phyloP scores from a whole-genome alignment of 2,888 invertebrate genomes.

The Pseudococcus viburni region DNA sequence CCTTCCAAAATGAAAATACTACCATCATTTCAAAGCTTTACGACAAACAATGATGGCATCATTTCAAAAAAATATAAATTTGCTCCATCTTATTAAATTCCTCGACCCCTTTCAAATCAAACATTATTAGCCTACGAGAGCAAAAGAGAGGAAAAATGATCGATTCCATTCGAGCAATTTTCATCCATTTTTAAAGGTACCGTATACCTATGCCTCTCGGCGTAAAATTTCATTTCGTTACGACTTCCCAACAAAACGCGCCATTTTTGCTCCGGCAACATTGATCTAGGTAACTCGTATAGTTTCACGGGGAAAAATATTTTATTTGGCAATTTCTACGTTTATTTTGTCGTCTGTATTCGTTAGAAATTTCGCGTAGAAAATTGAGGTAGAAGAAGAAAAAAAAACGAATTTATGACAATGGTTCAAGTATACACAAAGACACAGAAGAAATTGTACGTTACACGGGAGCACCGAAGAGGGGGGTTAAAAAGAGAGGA shows the following conservation, averaged over 20 bases:
- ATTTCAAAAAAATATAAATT: not conserved
- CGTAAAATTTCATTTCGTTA: slow-evolving; percentile 39
- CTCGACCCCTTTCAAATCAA: not conserved
- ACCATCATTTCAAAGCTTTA: not conserved
- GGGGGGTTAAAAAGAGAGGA: not conserved
- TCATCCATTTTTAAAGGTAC: slow-evolving; percentile 11
- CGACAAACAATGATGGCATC: not conserved
- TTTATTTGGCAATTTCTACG: slow-evolving; percentile 39
- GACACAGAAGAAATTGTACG: not conserved
- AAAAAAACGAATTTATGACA: slow-evolving; percentile 51
- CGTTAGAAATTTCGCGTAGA: slow-evolving; percentile 47
- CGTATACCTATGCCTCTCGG: not conserved
- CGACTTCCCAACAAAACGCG: not conserved
- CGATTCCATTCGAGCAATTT: not conserved
- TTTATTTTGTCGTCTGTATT: slow-evolving; percentile 54
- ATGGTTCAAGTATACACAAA: slow-evolving; percentile 19
- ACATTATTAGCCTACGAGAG: not conserved
- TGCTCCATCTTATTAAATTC: not conserved
- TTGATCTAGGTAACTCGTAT: not conserved
- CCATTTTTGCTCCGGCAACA: not conserved
- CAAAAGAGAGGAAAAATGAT: not conserved
- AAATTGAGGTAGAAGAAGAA: slow-evolving; percentile 8
- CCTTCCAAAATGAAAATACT: not conserved
- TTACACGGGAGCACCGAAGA: too few species aligned
- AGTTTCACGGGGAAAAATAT: not conserved